These are phyloP conservation scores for Apomyelois bistriatella DNA, from an alignment of 2,888 invertebrate species.

Conservation along the genomic window DNA sequence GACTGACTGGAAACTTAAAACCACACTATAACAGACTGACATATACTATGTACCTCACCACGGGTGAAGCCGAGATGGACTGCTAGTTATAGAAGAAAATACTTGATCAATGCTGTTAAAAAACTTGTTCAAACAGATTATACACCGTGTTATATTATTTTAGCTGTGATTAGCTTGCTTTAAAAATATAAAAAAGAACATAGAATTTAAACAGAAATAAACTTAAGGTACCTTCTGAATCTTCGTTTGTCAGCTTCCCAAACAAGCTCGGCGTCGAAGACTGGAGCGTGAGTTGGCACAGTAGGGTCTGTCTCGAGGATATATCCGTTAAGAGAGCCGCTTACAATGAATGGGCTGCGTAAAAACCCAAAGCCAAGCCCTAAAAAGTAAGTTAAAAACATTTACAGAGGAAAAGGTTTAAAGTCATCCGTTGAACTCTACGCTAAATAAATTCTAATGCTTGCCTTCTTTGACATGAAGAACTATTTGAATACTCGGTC, in stretches of 20 bases:
- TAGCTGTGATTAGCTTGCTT: too few species aligned
- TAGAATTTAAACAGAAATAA: too few species aligned
- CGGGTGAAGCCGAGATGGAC: too few species aligned
- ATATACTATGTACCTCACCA: too few species aligned
- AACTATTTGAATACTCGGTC: slow-evolving; percentile 83
- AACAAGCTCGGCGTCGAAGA: slow-evolving; percentile 86
- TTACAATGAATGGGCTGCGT: slow-evolving; percentile 75
- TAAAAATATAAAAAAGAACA: too few species aligned
- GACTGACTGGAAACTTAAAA: too few species aligned
- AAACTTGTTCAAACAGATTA: too few species aligned
- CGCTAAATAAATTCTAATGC: not conserved
- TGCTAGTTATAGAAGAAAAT: too few species aligned
- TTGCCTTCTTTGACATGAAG: slow-evolving; percentile 83
- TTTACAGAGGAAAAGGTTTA: not conserved
- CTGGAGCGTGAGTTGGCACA: slow-evolving; percentile 77
- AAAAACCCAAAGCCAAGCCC: slow-evolving; percentile 81
- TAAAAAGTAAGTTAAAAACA: slow-evolving; percentile 34
- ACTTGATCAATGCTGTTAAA: too few species aligned
- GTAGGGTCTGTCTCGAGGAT: slow-evolving; percentile 84
- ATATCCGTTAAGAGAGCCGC: slow-evolving; percentile 82
- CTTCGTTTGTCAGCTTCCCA: slow-evolving; percentile 89
- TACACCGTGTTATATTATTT: too few species aligned
- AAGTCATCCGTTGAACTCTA: not conserved
- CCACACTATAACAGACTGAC: too few species aligned
- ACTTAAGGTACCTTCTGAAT: slow-evolving; percentile 78